Percentiles rank a stretch among this genome's conserved stretches.
Conservation (phyloP, 2,797 vertebrate species). For the Triplophysa yarkandensis region DNA sequence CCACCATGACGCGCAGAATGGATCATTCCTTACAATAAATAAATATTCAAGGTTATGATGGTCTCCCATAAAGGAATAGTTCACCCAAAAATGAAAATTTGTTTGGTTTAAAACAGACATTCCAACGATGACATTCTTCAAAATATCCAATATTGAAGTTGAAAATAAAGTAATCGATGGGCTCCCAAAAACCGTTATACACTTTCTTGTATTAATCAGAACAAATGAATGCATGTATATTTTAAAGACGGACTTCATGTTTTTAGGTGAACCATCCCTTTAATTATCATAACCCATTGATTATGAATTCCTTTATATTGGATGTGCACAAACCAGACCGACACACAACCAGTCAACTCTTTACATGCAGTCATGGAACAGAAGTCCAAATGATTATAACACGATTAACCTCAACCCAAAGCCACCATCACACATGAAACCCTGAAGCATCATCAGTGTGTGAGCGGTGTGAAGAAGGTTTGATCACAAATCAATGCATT, state of each 20-base stretch:
- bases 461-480: neutral
- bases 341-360: neutral
- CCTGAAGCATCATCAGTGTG: neutral
- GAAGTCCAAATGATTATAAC: neutral
- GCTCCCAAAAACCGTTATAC: too few species aligned
- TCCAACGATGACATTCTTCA: too few species aligned
- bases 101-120: too few species aligned
- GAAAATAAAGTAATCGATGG: too few species aligned
- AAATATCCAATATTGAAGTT: too few species aligned
- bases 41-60: too few species aligned
- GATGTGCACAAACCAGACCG: neutral
- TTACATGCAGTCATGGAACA: neutral
- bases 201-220: too few species aligned
- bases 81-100: too few species aligned
- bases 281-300: neutral
- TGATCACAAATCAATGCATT: neutral
- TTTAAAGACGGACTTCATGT: too few species aligned
- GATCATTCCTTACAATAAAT: neutral
- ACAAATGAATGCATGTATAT: too few species aligned
- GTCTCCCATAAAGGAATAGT: too few species aligned
- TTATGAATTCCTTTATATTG: neutral
- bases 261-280: too few species aligned
- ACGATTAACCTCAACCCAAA: neutral
- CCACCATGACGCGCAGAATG: neutral
- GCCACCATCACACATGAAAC: neutral